Percentiles rank a stretch among this genome's conserved stretches.
Evolutionary conservation across 2,113 vertebrate species (phyloP).

Genomic region (Tonatia bakeri): DNA sequence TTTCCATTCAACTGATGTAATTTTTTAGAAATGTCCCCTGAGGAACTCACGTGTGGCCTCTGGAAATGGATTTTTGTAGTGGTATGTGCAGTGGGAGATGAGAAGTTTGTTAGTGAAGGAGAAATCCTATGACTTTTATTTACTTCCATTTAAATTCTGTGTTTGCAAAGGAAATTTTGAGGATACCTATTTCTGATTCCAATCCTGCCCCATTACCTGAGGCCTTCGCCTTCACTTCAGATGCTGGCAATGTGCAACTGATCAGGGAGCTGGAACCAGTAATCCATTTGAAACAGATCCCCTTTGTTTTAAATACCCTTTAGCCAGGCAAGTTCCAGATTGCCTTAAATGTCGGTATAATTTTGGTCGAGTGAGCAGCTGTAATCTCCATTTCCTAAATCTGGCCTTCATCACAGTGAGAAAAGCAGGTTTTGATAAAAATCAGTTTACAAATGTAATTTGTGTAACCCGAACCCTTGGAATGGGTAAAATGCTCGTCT

Average conservation of each 20-base stretch:
- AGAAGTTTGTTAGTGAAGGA: not conserved
- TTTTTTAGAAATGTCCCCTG: not conserved
- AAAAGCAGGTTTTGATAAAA: conserved; percentile 27
- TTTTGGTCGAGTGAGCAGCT: conserved; percentile 36
- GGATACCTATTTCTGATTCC: conserved; percentile 1
- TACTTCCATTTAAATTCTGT: conserved; percentile 24
- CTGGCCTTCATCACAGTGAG: conserved; percentile 46
- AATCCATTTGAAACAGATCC: conserved; percentile 31
- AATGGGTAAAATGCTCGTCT: conserved; percentile 35
- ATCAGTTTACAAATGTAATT: conserved; percentile 40
- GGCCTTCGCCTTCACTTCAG: conserved; percentile 31
- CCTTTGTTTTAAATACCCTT: conserved; percentile 34
- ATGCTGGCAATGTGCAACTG: not conserved
- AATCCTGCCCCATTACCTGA: not conserved
- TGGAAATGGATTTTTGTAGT: conserved; percentile 28
- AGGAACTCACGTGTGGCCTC: not conserved
- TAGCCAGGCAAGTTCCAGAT: conserved; percentile 23
- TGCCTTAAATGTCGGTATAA: conserved; percentile 27
- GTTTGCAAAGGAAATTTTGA: conserved; percentile 20
- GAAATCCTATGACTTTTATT: not conserved
- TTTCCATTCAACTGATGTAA: conserved; percentile 4
- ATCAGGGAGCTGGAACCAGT: not conserved
- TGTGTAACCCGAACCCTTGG: not conserved
- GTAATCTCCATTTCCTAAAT: conserved; percentile 46
- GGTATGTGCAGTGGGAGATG: not conserved